Conservation (phyloP, 2,888 invertebrate species). For the Achlya flavicornis region DNA sequence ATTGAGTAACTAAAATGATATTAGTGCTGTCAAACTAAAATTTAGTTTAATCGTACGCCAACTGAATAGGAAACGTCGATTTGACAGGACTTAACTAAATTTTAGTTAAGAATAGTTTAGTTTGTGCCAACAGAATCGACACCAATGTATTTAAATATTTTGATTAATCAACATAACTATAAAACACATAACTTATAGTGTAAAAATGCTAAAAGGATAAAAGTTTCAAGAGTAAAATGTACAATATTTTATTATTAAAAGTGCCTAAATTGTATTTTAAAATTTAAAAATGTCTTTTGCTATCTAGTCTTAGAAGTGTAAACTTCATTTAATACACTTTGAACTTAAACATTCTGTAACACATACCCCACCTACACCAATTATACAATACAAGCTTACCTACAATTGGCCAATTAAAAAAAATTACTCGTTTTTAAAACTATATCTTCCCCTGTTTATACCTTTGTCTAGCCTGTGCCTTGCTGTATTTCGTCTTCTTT, state of each 20-base stretch:
- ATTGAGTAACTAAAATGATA: no score
- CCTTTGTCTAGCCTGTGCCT: conserved; percentile 89
- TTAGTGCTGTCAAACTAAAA: no score
- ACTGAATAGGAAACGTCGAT: no score
- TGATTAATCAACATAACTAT: conserved; percentile 21
- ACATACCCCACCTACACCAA: background rate
- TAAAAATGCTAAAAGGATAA: conserved; percentile 33
- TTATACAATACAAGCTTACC: background rate
- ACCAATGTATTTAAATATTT: conserved; percentile 2
- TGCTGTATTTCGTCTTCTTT: conserved; percentile 85
- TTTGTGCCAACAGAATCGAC: no score
- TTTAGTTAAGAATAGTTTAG: no score
- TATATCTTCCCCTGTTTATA: conserved; percentile 89
- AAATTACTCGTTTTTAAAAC: conserved; percentile 42
- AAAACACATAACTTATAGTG: conserved; percentile 39
- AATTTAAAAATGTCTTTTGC: conserved; percentile 18
- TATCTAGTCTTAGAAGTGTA: conserved; percentile 12
- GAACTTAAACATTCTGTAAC: background rate
- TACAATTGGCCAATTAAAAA: conserved; percentile 12
- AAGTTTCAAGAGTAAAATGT: conserved; percentile 34
- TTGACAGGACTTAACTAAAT: no score
- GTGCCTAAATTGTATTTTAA: conserved; percentile 27
- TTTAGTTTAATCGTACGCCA: no score
- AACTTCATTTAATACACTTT: conserved; percentile 1
- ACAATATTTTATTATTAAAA: conserved; percentile 12